These are phyloP conservation scores for Cryptoprocta ferox DNA, from an alignment of 2,797 vertebrate genomes.

Conservation along the genomic window DNA sequence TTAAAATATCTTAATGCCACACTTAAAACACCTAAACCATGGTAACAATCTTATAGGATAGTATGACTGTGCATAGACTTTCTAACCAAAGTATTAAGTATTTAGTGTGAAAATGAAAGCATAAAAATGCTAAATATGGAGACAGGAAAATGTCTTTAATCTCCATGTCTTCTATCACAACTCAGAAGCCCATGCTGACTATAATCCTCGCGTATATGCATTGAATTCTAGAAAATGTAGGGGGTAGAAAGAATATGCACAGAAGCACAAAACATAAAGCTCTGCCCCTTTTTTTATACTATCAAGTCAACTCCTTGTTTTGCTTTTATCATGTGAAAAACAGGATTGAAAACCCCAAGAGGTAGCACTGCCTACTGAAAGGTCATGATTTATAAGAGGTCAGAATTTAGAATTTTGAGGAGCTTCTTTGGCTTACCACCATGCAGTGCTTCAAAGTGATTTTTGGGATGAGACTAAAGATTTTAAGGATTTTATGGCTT, in stretches of 20 bases:
- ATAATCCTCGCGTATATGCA: not conserved
- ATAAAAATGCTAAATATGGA: not conserved
- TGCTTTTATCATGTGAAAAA: not conserved
- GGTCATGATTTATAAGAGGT: not conserved
- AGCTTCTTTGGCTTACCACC: not conserved
- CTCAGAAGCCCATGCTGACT: not conserved
- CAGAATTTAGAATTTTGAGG: not conserved
- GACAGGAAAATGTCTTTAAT: not conserved
- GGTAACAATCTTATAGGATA: not conserved
- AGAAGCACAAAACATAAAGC: not conserved
- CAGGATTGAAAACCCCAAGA: not conserved
- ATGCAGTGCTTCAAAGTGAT: not conserved
- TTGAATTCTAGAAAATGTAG: not conserved
- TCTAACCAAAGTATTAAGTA: conserved; percentile 24
- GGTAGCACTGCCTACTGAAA: not conserved
- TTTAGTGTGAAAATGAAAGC: not conserved
- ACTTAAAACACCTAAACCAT: conserved; percentile 21
- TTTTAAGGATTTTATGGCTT: not conserved
- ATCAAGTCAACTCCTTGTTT: not conserved
- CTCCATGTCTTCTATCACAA: not conserved
- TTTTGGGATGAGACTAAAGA: not conserved
- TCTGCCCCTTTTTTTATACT: not conserved
- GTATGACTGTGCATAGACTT: not conserved
- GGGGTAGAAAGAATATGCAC: not conserved
- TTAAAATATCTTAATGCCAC: conserved; percentile 20